Evolutionary conservation across 2,797 vertebrate species (phyloP).

Genomic region (Spinus olivaceus): DNA sequence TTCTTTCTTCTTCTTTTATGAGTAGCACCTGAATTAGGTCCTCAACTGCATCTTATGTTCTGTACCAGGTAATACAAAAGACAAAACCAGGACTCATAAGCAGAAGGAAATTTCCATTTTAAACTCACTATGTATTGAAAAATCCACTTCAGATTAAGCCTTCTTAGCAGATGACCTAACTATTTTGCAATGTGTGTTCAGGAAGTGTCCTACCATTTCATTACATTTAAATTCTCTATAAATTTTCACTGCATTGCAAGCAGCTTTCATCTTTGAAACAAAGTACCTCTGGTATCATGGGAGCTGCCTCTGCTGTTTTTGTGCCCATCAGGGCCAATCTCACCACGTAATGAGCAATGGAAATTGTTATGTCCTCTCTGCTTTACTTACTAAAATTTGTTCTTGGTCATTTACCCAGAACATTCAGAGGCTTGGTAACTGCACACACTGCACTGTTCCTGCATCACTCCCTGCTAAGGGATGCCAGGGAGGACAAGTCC

Average conservation of each 20-base stretch:
- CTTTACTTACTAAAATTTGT: not conserved
- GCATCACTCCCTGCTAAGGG: not conserved
- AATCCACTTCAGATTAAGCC: not conserved
- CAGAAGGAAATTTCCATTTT: not conserved
- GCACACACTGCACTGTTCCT: accelerated
- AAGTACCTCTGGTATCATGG: not conserved
- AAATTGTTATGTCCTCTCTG: not conserved
- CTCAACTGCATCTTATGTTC: not conserved
- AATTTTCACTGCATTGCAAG: not conserved
- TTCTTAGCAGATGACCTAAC: not conserved
- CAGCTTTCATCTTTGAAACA: not conserved
- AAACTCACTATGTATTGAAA: not conserved
- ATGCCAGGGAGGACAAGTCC: not conserved
- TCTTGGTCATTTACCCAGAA: not conserved
- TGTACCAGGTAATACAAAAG: not conserved
- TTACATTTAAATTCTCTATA: not conserved
- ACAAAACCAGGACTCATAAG: not conserved
- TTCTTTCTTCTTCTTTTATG: not conserved
- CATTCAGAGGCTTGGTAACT: not conserved
- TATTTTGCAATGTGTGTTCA: not conserved
- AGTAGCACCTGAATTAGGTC: not conserved
- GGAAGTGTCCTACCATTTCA: not conserved
- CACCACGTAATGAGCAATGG: not conserved
- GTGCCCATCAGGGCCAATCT: not conserved
- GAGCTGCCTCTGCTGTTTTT: not conserved